These are phyloP conservation scores for Machimus rusticus DNA, from an alignment of 2,888 invertebrate species.

Conservation along the genomic window DNA sequence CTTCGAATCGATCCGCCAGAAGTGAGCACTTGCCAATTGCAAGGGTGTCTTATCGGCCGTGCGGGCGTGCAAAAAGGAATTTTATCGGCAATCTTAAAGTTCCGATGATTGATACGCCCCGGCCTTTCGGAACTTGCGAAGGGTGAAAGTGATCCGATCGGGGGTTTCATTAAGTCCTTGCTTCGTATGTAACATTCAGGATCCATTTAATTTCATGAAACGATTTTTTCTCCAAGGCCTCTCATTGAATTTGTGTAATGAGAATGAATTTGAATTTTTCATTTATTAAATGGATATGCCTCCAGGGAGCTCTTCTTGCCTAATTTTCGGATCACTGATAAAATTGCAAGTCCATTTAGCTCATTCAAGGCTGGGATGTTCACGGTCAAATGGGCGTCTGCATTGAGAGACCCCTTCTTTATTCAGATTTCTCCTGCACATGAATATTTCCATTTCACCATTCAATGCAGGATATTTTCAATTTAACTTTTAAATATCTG, in stretches of 20 bases:
- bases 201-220: neutral
- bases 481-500: neutral
- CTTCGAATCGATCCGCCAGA: constrained; percentile 32
- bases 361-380: neutral
- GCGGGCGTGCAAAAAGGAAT: constrained; percentile 39
- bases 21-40: constrained; percentile 2
- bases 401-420: neutral
- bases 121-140: constrained; percentile 16
- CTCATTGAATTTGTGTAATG: neutral
- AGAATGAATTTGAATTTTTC: neutral
- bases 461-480: neutral
- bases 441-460: neutral
- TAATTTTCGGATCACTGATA: neutral
- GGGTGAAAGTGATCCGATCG: neutral
- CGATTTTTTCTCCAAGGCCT: neutral
- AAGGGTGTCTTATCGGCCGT: constrained; percentile 38
- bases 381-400: constrained; percentile 11
- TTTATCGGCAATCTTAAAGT: constrained; percentile 35
- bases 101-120: constrained; percentile 43
- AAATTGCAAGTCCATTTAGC: neutral
- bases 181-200: neutral
- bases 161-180: neutral
- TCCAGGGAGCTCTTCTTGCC: neutral
- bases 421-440: neutral
- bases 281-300: constrained; percentile 12